Evolutionary conservation across 2,797 vertebrate genomes (phyloP).

Genomic region (Neosilurus mollespiculum): DNA sequence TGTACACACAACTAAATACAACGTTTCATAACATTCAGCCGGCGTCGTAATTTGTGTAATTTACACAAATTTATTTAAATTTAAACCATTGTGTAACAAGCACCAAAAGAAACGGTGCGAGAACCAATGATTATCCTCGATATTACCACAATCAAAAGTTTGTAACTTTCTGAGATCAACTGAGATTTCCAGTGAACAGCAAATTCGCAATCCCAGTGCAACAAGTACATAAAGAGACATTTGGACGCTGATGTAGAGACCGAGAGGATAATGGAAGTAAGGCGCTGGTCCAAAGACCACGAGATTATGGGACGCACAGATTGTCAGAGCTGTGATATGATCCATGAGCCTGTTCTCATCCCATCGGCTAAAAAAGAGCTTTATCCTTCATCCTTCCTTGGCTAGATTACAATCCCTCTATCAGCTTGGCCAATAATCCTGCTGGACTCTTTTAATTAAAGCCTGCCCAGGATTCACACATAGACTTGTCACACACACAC

Average conservation of each 20-base stretch:
- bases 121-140: too few species aligned
- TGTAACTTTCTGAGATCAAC: neutral
- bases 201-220: neutral
- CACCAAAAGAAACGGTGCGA: too few species aligned
- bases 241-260: constrained; percentile 15
- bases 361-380: constrained; percentile 57
- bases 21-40: neutral
- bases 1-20: neutral
- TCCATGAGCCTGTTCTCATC: constrained; percentile 42
- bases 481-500: constrained; percentile 34
- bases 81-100: too few species aligned
- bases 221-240: neutral
- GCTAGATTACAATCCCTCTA: constrained; percentile 72
- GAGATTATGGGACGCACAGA: constrained; percentile 46
- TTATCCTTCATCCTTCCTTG: constrained; percentile 60
- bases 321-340: constrained; percentile 44
- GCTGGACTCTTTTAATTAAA: constrained; percentile 74
- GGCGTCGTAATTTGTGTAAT: too few species aligned
- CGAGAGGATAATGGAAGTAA: constrained; percentile 44
- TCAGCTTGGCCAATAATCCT: constrained; percentile 71
- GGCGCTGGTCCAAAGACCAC: constrained; percentile 43
- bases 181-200: neutral
- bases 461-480: constrained; percentile 47
- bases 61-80: too few species aligned
- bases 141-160: neutral